Evolutionary conservation across 2,888 invertebrate species (phyloP), one percentile per base, ranked within the genome.

Genomic region (Apodemia hepburni): DNA sequence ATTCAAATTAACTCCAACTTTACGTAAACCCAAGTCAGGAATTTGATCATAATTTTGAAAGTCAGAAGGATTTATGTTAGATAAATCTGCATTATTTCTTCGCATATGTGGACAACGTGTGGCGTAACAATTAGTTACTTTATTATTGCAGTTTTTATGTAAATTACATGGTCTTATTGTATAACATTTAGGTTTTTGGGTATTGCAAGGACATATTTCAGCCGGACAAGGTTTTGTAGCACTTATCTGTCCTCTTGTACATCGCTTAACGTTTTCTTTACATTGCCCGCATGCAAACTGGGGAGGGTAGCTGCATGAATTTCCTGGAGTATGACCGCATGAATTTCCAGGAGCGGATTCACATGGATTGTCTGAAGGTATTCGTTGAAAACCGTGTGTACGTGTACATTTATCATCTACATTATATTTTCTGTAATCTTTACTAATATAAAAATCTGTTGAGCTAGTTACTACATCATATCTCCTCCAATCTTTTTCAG

Each of bases 381-480:
- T 51, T 1, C 11, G 9, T 18, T 51, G 12, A 27, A 51, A 22
- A 54, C 51, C 29, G 35, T 22, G 18, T 47, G 71, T 69, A 49
- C 85, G 79, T 45, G 84, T 84, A 64, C 85, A 85, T 59, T 77
- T 70, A 11, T 66, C 61, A 64, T 69, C 61, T 54, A 67, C 66
- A 63, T 73, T 67, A 66, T 74, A 63, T 71, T 74, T 79, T 70
- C 75, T 74, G 38, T 71, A 74, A 69, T 76, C 70, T 22, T 71
- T 66, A 22, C 69, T 68, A 8, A 69, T 64, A 58, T 69, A 63
- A 17, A 66, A 59, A 64, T 65, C 69, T 5, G 66, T 45, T 11
- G 69, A 61, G 62, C 75, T 68, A 27, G 75, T 74, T 59, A 72
- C 66, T 17, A 68, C 71, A 58, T 79, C 76, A 60, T 75, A 73